phyloP scores from a whole-genome alignment of 2,113 vertebrate genomes.

The Aptenodytes patagonicus region DNA sequence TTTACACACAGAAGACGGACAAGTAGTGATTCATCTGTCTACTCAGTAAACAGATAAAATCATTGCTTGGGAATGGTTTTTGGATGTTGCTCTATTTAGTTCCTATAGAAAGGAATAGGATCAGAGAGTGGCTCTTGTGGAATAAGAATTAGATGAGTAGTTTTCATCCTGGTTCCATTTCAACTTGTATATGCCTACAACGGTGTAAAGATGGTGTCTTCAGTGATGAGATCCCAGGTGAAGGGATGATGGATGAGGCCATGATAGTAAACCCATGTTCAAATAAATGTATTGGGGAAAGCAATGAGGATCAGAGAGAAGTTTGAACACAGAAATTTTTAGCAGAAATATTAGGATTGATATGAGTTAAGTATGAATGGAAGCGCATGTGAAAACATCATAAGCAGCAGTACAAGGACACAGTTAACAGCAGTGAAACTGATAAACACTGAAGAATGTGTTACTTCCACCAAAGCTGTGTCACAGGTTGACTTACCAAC shows the following conservation, averaged over 20 bases:
- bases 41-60: neutral
- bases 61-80: neutral
- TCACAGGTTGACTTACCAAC: neutral
- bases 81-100: neutral
- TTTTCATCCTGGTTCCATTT: neutral
- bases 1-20: neutral
- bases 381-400: neutral
- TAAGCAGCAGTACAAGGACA: neutral
- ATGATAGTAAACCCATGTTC: neutral
- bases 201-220: neutral
- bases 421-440: neutral
- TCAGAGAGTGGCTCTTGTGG: neutral
- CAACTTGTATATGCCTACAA: neutral
- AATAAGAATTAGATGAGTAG: neutral
- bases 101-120: accelerated
- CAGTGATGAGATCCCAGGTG: neutral
- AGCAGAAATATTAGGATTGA: neutral
- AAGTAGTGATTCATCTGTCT: neutral
- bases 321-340: neutral
- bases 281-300: neutral
- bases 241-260: neutral
- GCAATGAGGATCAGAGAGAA: neutral
- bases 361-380: neutral
- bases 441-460: neutral
- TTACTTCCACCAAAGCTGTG: neutral